Evolutionary conservation across 2,888 invertebrate genomes (phyloP).

Genomic region (Hololepta plana): DNA sequence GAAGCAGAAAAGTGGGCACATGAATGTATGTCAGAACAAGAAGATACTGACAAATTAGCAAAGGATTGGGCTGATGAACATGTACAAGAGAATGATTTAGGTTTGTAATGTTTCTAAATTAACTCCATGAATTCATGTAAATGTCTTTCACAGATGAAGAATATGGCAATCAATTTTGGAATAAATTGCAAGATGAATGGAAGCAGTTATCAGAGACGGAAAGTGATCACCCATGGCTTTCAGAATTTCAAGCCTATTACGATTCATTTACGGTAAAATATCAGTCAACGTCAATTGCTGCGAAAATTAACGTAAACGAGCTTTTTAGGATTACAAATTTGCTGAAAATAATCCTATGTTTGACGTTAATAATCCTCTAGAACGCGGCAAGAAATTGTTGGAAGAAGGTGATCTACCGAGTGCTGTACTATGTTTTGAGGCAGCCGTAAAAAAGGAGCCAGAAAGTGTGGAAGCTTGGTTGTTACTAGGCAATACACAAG

Average conservation of each 20-base stretch:
- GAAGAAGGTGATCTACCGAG: slow-evolving; percentile 82
- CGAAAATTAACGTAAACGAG: neutral
- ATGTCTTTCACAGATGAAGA: slow-evolving; percentile 29
- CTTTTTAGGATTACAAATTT: slow-evolving; percentile 8
- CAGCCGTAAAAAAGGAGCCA: slow-evolving; percentile 71
- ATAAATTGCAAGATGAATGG: slow-evolving; percentile 57
- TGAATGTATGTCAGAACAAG: slow-evolving; percentile 23
- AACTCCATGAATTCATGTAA: slow-evolving; percentile 27
- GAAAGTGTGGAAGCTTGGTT: slow-evolving; percentile 73
- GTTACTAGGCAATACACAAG: slow-evolving; percentile 76
- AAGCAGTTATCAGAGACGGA: slow-evolving; percentile 51
- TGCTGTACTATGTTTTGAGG: slow-evolving; percentile 92
- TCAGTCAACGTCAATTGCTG: neutral
- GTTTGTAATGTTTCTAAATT: too few relatives aligned
- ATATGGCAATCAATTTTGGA: slow-evolving; percentile 43
- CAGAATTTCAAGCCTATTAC: slow-evolving; percentile 42
- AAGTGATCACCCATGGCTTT: slow-evolving; percentile 51
- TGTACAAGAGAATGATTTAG: too few relatives aligned
- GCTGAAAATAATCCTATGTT: slow-evolving; percentile 74
- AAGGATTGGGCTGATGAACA: slow-evolving; percentile 24
- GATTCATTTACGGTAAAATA: slow-evolving; percentile 37
- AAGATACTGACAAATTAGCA: slow-evolving; percentile 12
- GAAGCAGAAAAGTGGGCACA: slow-evolving; percentile 29
- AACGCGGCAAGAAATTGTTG: slow-evolving; percentile 69
- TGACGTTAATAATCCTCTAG: slow-evolving; percentile 58